Base-by-base conservation (phyloP, 2,888 invertebrate genomes). In the Cerastis leucographa region DNA sequence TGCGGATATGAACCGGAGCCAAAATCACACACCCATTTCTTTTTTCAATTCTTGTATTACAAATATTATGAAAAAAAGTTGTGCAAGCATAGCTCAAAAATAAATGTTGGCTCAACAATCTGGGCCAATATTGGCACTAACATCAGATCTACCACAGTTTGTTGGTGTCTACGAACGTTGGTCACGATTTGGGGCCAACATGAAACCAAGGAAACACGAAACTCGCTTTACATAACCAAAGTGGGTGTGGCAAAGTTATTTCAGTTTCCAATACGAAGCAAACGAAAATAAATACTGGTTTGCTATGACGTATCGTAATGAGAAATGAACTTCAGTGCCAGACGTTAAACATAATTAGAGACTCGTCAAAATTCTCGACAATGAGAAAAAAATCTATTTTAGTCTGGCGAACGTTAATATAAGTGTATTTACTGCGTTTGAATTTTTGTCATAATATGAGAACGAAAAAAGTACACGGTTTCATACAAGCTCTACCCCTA, bases 231-330 rank as follows among this genome's bases (percentile, higher is more conserved):
- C 68, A 73, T 83, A 81, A 83, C 74, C 64, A 70, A 79, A 78
- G 82, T 87, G 81, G 90, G 89, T 86, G 89, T 89, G 89, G 82
- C 88, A 67, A 62, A 64, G 68, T 81, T 87, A 83, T 84, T 86
- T 83, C 74, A 71, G 78, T 76, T 73, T 56, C n/a, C 66, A 78
- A 76, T 69, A 76, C 66, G 73, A 78, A 81, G 54, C 67, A 66
- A 74, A 83, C 73, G 49, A 76, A 81, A 78, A 77, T 81, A 81
- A 78, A 77, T 81, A 78, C 76, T 85, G 29, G 71, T 67, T 70
- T 9, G 59, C 59, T 29, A 56, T 85, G 85, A 89, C 85, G 85
- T 82, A 66, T 25, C 44, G 61, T 87, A 89, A 89, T 85, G 86
- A 86, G 89, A 85, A 85, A 88, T 81, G 71, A 74, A 74, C 74